Percentiles rank a stretch among this genome's conserved stretches.
Conservation (phyloP, 2,113 vertebrate species). For the Ptilonorhynchus violaceus region DNA sequence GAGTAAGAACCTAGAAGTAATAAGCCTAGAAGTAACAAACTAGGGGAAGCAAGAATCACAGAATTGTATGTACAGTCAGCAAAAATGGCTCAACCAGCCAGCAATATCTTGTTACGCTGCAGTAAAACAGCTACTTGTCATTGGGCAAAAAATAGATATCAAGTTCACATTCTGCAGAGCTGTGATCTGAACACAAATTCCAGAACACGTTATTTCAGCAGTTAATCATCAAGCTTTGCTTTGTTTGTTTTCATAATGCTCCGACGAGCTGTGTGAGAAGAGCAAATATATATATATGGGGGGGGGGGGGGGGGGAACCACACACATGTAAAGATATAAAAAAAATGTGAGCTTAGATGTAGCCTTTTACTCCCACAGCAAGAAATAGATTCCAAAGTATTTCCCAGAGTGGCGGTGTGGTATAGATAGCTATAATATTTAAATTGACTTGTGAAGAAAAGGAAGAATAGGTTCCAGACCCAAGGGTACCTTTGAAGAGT, state of each 20-base stretch:
- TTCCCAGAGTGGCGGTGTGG: not conserved
- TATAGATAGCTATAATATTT: conserved; percentile 8
- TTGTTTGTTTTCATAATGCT: not conserved
- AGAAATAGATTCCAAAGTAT: not conserved
- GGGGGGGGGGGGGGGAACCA: not conserved
- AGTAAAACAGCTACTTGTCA: not conserved
- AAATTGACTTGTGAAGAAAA: conserved; percentile 19
- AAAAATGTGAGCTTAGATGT: not conserved
- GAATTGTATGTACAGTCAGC: not conserved
- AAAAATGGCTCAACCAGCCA: not conserved
- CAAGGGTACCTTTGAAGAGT: conserved; percentile 18
- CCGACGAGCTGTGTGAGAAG: not conserved
- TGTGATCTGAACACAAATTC: not conserved
- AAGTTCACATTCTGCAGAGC: not conserved
- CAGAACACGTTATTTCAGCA: not conserved
- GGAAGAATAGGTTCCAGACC: not conserved
- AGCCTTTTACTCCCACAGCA: not conserved
- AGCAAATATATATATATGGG: rapidly evolving
- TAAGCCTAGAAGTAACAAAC: not conserved
- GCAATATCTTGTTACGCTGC: rapidly evolving
- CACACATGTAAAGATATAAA: not conserved
- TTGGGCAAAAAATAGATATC: not conserved
- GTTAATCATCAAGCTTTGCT: not conserved
- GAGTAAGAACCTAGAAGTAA: not conserved
- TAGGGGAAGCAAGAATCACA: not conserved